A percentile compares a stretch with the other conserved stretches of the same genome.
These are phyloP conservation scores for Petromus typicus DNA, from an alignment of 2,113 vertebrate genomes.

Conservation along the genomic window DNA sequence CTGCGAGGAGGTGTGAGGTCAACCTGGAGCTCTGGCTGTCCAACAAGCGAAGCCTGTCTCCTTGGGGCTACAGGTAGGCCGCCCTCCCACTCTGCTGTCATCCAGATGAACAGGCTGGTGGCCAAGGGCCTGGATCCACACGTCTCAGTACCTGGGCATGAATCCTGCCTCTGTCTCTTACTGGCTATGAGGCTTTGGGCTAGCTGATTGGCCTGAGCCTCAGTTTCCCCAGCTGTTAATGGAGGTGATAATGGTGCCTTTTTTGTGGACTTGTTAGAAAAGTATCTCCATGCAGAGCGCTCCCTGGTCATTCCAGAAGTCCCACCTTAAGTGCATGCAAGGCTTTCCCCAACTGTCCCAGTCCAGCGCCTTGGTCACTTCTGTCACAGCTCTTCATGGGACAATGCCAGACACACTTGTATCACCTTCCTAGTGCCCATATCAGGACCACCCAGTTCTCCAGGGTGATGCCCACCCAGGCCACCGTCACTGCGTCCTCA, in stretches of 20 bases:
- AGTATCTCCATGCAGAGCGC: neutral
- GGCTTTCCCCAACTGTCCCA: neutral
- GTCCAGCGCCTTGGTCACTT: neutral
- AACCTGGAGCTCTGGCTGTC: slow-evolving; percentile 92
- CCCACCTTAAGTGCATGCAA: neutral
- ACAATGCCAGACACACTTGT: rapidly evolving
- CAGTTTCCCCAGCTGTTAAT: neutral
- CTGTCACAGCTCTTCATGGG: neutral
- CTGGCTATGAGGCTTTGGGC: neutral
- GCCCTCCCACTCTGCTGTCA: neutral
- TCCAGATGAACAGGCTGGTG: no score
- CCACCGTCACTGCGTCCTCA: no score
- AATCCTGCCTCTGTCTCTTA: neutral
- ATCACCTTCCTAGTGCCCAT: neutral
- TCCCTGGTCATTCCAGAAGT: neutral
- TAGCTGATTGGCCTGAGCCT: neutral
- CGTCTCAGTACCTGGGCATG: neutral
- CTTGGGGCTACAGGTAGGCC: slow-evolving; percentile 91
- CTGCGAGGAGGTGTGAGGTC: slow-evolving; percentile 89
- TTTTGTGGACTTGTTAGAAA: neutral
- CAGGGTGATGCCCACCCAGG: neutral
- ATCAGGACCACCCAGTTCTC: neutral
- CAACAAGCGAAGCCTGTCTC: slow-evolving; percentile 91
- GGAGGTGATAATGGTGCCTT: neutral
- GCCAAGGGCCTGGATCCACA: neutral